Evolutionary conservation across 23 tunicate genomes (phyloP), one percentile per base, ranked within the genome.

Genomic region (Aplidium turbinatum): DNA sequence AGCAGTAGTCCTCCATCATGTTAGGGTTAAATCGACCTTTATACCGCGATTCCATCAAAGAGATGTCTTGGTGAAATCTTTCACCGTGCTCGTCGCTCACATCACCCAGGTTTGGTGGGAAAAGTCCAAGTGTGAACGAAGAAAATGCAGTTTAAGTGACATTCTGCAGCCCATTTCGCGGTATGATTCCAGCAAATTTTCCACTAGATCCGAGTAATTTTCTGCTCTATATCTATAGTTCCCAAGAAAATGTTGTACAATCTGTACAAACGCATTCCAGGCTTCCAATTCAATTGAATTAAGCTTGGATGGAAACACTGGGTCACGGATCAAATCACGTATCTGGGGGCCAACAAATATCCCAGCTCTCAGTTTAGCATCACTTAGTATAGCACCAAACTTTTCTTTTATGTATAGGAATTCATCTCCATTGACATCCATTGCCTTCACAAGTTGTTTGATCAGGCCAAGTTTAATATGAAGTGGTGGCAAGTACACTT

Each of bases 291-390:
- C 63, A 0, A 13, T 39, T 13, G 57, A 39, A 11, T 13, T 68
- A 0, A 0, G 31, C 16, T 36, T 42, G 38, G 55, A 9, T 68
- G 38, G 28, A 0, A 68, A 68, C 22, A 0, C 1, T n/a, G 38
- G 26, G 0, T 39, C 74, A 22, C 29, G 25, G 0, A 38, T 5
- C 27, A 68, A 56, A 13, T 68, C 39, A 11, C 74, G 29, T 9
- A 39, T 39, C 57, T 68, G 56, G 7, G 57, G 74, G 7, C 74
- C 74, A n/a, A 68, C 55, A 68, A 68, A 68, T 13, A 68, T 68
- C 13, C 74, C 57, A 9, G 28, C 36, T 24, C 31, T 27, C 20
- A 60, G 20, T 29, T 60, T 68, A n/a, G 23, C 74, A 0, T 68
- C 74, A 42, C 13, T 42, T 42, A 9, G 48, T 22, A 21, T 26